Base-by-base conservation (phyloP, 2,797 vertebrate genomes). In the Sebastes variabilis region DNA sequence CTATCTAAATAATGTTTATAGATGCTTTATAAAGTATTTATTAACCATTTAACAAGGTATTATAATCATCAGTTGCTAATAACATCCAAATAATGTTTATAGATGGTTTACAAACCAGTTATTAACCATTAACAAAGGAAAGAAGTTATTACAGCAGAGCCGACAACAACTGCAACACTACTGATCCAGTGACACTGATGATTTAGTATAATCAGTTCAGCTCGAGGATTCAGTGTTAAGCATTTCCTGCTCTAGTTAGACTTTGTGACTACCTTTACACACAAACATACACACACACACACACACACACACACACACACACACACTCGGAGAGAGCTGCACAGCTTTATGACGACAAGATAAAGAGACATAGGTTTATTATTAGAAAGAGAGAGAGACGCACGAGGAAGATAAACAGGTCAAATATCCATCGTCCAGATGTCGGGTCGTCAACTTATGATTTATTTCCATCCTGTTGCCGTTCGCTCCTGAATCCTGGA, bases 341-440 rank as follows among this genome's bases (percentile, higher is more conserved):
- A 38, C 20, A 58, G 55, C 64, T 73, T 30, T 30, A 20, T 59
- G 46, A 34, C 11, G 13, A 58, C 4, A n/a, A 22, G 13, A 66
- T 46, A 22, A 30, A 68, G 38, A 81, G 38, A 42, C 24, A 36
- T 27, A 4, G 27, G 42, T 85, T 80, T 74, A 67, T 74, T 87
- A 77, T 69, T 52, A 55, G 9, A 65, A 6, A 38, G 27, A 68
- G 16, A 64, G 27, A 61, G 30, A 70, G n/a, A 67, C 2, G 4
- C 58, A 20, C 13, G 8, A 9, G 20, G 12, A 11, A 72, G 62
- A 81, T 59, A 55, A 77, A 76, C 55, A 2, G 27, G 18, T 74
- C 55, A 61, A 9, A 16, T 64, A 24, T 80, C 64, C 55, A 10
- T 27, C 18, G 4, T 69, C 82, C 82, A 87, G 79, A 85, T 89